phyloP scores from a whole-genome alignment of 2,797 vertebrate species.

The Bradypodion ventrale region DNA sequence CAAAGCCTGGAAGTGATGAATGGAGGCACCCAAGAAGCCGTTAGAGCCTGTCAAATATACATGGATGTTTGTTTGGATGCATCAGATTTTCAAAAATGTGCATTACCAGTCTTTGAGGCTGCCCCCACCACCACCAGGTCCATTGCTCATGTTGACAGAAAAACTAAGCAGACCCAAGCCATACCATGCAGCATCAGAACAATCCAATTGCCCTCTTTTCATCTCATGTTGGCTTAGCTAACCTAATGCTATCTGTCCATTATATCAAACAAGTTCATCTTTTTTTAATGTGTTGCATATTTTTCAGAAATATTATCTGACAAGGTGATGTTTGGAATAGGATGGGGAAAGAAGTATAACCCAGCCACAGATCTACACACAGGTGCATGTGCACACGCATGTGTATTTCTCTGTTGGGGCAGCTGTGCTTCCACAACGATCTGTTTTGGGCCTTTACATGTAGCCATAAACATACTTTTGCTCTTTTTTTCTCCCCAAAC shows the following conservation, averaged over 20 bases:
- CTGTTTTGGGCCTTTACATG: slow-evolving; percentile 7
- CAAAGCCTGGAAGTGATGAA: background rate
- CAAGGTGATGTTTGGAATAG: background rate
- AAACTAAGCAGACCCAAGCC: background rate
- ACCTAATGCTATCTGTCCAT: background rate
- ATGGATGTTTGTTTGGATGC: background rate
- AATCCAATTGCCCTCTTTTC: slow-evolving; percentile 7
- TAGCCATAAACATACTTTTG: accelerated
- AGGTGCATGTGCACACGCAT: background rate
- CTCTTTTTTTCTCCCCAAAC: slow-evolving; percentile 14
- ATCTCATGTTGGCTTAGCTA: accelerated
- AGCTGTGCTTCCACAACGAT: slow-evolving; percentile 39
- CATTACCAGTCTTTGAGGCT: background rate
- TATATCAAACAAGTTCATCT: background rate
- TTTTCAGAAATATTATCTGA: background rate
- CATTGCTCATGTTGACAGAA: accelerated
- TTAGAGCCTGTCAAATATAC: background rate
- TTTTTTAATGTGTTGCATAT: background rate
- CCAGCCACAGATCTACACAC: background rate
- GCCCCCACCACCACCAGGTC: background rate
- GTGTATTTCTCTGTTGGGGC: slow-evolving; percentile 13
- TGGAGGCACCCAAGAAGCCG: background rate
- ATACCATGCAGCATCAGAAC: accelerated
- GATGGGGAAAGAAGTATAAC: background rate
- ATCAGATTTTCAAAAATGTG: slow-evolving; percentile 19